A percentile compares a stretch with the other conserved stretches of the same genome.
These are phyloP conservation scores for Microhierax caerulescens DNA, from an alignment of 2,797 vertebrate genomes.

Conservation along the genomic window DNA sequence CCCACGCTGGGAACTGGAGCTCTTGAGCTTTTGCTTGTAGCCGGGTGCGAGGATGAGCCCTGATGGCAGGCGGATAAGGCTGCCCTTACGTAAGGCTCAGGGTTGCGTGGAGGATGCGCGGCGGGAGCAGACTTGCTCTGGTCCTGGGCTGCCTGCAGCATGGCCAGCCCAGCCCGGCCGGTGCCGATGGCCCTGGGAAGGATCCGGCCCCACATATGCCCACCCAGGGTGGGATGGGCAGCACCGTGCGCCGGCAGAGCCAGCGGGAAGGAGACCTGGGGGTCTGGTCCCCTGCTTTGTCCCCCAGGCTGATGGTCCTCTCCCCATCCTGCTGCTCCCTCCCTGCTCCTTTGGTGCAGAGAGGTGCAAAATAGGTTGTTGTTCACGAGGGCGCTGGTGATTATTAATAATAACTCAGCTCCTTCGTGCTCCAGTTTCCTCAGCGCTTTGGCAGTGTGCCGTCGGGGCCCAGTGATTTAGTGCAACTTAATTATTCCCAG, in stretches of 20 bases:
- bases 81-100: not conserved
- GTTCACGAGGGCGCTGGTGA: not conserved
- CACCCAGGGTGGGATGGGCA: accelerated
- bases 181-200: not conserved
- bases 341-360: not conserved
- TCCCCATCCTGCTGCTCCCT: not conserved
- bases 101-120: not conserved
- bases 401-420: constrained; percentile 41
- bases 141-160: not conserved
- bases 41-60: not conserved
- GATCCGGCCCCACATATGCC: accelerated
- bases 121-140: constrained; percentile 45
- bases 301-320: accelerated
- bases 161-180: not conserved
- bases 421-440: constrained; percentile 53
- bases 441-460: constrained; percentile 20
- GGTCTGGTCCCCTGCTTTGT: not conserved
- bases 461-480: constrained; percentile 38
- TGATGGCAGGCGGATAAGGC: constrained; percentile 10
- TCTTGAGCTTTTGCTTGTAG: not conserved
- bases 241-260: not conserved
- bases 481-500: constrained; percentile 53
- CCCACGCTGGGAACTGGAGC: not conserved
- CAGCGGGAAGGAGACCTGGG: accelerated
- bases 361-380: not conserved